phyloP scores from a whole-genome alignment of 2,797 vertebrate genomes.

The Myotis daubentonii region DNA sequence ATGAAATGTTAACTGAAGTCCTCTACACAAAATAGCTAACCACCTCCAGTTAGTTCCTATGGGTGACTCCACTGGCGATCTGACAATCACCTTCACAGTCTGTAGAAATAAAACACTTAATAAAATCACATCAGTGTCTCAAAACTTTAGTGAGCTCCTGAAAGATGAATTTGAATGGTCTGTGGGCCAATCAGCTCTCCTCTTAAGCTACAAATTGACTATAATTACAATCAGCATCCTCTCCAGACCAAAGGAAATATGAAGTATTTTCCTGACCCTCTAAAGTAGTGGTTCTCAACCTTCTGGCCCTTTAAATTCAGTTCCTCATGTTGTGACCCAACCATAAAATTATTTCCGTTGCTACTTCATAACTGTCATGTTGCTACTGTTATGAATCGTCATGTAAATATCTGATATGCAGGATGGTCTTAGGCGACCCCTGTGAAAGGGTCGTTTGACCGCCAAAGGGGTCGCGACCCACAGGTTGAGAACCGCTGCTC shows the following conservation, averaged over 20 bases:
- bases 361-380: no score
- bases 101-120: not conserved
- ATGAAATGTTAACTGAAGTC: not conserved
- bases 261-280: not conserved
- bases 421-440: no score
- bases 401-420: no score
- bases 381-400: no score
- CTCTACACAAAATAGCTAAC: not conserved
- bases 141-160: not conserved
- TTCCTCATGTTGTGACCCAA: no score
- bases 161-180: not conserved
- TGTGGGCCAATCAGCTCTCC: not conserved
- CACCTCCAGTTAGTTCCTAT: not conserved
- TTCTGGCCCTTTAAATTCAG: no score
- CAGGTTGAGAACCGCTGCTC: no score
- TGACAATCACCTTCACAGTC: not conserved
- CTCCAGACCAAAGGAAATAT: not conserved
- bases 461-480: no score
- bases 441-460: no score
- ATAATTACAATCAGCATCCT: not conserved
- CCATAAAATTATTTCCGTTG: no score
- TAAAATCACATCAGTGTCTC: not conserved
- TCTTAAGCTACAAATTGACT: not conserved
- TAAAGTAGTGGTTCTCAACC: no score
- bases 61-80: no score